Evolutionary conservation across 1,140 invertebrate genomes (phyloP), one percentile per base, ranked within the genome.

Genomic region (Scaptomyza hsui): DNA sequence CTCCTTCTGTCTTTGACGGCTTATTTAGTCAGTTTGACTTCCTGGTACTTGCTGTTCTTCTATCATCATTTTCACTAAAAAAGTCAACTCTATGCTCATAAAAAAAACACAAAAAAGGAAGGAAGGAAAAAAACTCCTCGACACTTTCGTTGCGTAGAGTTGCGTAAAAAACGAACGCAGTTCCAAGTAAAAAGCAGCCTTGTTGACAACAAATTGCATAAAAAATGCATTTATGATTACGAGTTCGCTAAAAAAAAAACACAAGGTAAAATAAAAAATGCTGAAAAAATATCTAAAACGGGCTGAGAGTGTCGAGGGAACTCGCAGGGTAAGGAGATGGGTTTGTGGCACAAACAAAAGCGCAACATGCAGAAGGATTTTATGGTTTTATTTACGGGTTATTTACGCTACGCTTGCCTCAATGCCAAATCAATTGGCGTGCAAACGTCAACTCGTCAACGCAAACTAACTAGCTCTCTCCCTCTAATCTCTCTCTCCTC

Each of bases 361-460:
- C 78, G 82, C 82, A 88, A 79, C 82, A 88, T 86, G 82, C 82
- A 82, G 83, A 89, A 89, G 83, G 83, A 89, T 89, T 89, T 89
- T 89, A 89, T 89, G 83, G 83, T 89, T 89, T 89, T 89, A 89
- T 89, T 89, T 77, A 89, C n/a, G 83, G 83, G 83, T 89, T 89
- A 89, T 88, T 88, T 76, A 67, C 63, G 53, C 39, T 52, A 16
- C 41, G 39, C 47, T 53, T 19, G 53, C 72, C 74, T 88, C 83
- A 89, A 88, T 88, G 82, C 81, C 82, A 88, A 88, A 88, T 88
- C 82, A 78, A 88, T 88, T 89, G 82, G 78, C 82, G 72, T 79
- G 68, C 82, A 88, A 86, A 86, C 82, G 82, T 86, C 82, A 86
- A 86, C 78, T 60, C 52, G 60, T 63, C 55, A 47, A 44, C 4